phyloP scores from a whole-genome alignment of 2,797 vertebrate genomes.

The Amblyraja radiata region DNA sequence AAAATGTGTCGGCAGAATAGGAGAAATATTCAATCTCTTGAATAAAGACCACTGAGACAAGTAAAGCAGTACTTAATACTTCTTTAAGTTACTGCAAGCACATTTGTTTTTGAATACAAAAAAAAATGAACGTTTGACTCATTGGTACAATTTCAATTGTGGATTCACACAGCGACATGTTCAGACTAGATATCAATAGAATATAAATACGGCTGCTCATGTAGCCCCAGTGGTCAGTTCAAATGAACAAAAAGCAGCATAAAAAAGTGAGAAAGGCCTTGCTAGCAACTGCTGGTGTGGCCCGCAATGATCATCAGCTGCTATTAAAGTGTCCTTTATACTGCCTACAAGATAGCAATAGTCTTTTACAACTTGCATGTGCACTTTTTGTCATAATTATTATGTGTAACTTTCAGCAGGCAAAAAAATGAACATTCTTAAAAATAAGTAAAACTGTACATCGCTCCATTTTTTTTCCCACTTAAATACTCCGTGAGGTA shows the following conservation, averaged over 20 bases:
- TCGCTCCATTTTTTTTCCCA: conserved; percentile 43
- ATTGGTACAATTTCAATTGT: conserved; percentile 71
- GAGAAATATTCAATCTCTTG: background rate
- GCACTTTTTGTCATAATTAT: conserved; percentile 55
- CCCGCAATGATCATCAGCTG: conserved; percentile 50
- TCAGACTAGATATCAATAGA: conserved; percentile 54
- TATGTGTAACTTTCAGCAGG: conserved; percentile 54
- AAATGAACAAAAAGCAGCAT: conserved; percentile 48
- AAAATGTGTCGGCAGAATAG: background rate
- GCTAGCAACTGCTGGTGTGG: conserved; percentile 61
- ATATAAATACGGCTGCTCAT: conserved; percentile 53
- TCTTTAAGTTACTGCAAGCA: conserved; percentile 61
- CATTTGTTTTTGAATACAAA: conserved; percentile 67
- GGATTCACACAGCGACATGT: conserved; percentile 69
- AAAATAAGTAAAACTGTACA: conserved; percentile 54
- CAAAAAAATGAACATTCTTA: conserved; percentile 56
- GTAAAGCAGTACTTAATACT: conserved; percentile 41
- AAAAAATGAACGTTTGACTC: conserved; percentile 57
- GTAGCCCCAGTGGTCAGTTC: conserved; percentile 52
- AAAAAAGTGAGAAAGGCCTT: conserved; percentile 52
- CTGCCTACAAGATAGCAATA: conserved; percentile 47
- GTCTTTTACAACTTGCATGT: conserved; percentile 50
- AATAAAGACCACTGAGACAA: conserved; percentile 16
- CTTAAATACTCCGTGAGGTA: conserved; percentile 59
- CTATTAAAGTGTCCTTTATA: conserved; percentile 50